These are phyloP conservation scores for Resseliella maxima DNA, from an alignment of 2,888 invertebrate genomes.

Conservation along the genomic window DNA sequence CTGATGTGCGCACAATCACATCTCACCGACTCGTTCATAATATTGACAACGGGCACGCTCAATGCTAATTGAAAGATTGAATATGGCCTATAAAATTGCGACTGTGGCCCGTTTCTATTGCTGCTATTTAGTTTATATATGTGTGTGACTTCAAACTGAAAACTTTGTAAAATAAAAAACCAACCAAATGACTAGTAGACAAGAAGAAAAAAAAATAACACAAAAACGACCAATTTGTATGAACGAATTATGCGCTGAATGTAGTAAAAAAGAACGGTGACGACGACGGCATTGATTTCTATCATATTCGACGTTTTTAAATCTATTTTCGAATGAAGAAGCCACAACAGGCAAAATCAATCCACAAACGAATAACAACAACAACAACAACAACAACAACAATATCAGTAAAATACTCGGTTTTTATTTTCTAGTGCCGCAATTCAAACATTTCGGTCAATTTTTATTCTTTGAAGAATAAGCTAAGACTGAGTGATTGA, in stretches of 20 bases:
- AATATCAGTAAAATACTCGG: not conserved
- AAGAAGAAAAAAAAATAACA: not conserved
- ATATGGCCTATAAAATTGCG: conserved; percentile 38
- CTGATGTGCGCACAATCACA: not conserved
- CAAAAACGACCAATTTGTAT: not conserved
- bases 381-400: not conserved
- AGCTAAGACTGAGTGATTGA: not conserved
- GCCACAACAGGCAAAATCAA: not conserved
- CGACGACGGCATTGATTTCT: conserved; percentile 26
- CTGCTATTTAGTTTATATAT: not conserved
- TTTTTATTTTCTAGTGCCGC: no score
- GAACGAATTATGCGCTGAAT: conserved; percentile 39
- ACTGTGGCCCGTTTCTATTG: not conserved
- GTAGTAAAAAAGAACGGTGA: not conserved
- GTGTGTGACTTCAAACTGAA: not conserved
- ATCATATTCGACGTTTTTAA: conserved; percentile 36
- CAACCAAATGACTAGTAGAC: not conserved
- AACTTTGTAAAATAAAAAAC: not conserved
- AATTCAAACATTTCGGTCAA: not conserved
- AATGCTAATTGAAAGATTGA: conserved; percentile 45
- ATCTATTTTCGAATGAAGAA: conserved; percentile 39
- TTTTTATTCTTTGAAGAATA: conserved; percentile 42
- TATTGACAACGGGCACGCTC: conserved; percentile 11
- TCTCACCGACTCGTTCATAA: not conserved
- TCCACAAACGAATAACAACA: not conserved